These are phyloP conservation scores for Acropora yongei DNA, from an alignment of 64 coral and sea anemone species.

Conservation along the genomic window DNA sequence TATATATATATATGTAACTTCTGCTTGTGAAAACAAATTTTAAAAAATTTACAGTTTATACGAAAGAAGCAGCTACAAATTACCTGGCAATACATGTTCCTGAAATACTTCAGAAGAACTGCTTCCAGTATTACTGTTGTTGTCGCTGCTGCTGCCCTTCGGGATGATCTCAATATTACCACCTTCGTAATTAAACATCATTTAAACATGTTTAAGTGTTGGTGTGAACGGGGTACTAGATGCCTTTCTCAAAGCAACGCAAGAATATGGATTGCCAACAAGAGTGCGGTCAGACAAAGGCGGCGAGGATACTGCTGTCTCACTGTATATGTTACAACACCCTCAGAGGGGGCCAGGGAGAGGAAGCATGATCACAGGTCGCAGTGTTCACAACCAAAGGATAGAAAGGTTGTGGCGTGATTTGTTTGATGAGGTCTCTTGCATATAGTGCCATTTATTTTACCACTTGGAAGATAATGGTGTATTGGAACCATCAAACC, in stretches of 20 bases:
- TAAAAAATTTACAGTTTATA: neutral
- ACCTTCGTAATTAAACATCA: neutral
- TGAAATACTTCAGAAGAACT: slow-evolving; percentile 21
- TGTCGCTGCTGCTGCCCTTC: slow-evolving; percentile 14
- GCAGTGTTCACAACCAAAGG: neutral
- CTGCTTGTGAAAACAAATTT: neutral
- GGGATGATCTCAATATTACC: neutral
- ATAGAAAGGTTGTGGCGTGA: neutral
- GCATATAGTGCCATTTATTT: neutral
- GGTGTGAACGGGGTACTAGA: neutral
- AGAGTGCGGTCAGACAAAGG: slow-evolving; percentile 30
- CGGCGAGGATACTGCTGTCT: slow-evolving; percentile 7
- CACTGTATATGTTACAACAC: slow-evolving; percentile 44
- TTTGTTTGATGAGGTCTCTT: neutral
- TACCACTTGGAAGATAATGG: slow-evolving; percentile 33
- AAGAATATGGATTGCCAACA: slow-evolving; percentile 34
- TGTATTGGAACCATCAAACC: slow-evolving; percentile 31
- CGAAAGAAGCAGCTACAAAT: slow-evolving; percentile 20
- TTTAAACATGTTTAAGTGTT: no score
- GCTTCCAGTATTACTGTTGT: slow-evolving; percentile 3
- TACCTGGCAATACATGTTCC: slow-evolving; percentile 15
- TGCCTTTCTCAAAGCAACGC: neutral
- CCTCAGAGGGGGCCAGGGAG: neutral
- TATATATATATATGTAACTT: neutral
- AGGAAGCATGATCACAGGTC: neutral